These are phyloP conservation scores for Phaethornis superciliosus DNA, from an alignment of 2,113 vertebrate species.

Conservation along the genomic window DNA sequence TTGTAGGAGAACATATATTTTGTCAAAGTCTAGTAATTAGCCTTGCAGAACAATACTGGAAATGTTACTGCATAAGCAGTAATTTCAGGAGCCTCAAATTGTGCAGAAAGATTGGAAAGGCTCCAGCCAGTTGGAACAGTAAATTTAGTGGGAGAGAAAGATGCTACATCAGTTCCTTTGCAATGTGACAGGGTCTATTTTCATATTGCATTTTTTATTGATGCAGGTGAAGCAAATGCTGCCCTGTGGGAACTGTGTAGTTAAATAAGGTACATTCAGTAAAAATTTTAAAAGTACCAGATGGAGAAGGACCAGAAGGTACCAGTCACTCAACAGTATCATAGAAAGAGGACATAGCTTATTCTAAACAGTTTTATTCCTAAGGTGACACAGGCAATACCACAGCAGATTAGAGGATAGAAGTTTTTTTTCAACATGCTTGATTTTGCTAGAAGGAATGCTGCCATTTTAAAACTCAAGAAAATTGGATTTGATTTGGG, in stretches of 20 bases:
- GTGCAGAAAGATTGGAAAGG: not conserved
- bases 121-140: not conserved
- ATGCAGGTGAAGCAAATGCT: not conserved
- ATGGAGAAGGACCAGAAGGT: not conserved
- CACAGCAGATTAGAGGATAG: not conserved
- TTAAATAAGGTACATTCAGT: not conserved
- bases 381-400: not conserved
- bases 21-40: not conserved
- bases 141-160: not conserved
- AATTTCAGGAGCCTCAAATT: not conserved
- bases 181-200: not conserved
- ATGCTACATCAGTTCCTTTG: not conserved
- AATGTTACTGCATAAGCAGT: not conserved
- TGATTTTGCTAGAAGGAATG: not conserved
- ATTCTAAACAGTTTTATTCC: not conserved
- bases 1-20: not conserved
- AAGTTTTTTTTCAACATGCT: not conserved
- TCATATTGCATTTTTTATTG: constrained; percentile 1
- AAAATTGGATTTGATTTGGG: not conserved
- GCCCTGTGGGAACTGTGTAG: not conserved
- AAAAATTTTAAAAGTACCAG: constrained; percentile 1
- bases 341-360: not conserved
- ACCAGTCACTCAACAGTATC: not conserved
- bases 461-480: not conserved
- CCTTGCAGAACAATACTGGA: not conserved